phyloP scores from a whole-genome alignment of 2,113 vertebrate species.

The Cinclus mexicanus region DNA sequence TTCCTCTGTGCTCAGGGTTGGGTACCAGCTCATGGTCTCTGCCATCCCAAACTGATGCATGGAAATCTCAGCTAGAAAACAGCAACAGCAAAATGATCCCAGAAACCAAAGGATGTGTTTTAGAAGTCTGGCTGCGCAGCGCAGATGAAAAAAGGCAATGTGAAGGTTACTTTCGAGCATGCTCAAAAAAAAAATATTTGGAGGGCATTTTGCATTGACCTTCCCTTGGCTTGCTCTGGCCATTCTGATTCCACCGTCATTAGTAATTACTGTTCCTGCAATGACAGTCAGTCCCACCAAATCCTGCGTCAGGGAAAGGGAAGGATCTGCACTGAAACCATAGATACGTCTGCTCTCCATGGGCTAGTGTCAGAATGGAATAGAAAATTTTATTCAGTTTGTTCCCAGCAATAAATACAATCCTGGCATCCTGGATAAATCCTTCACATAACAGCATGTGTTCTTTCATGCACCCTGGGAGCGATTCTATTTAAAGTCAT shows the following conservation, averaged over 20 bases:
- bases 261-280: background rate
- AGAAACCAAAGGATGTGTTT: background rate
- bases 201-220: background rate
- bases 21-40: background rate
- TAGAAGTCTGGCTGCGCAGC: background rate
- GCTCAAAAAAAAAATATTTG: background rate
- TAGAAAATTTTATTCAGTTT: conserved; percentile 50
- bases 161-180: background rate
- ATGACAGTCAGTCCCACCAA: rapidly evolving
- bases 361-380: conserved; percentile 45
- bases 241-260: background rate
- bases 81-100: background rate
- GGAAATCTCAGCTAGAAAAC: background rate
- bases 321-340: background rate
- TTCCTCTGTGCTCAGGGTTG: rapidly evolving
- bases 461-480: conserved; percentile 56
- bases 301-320: background rate
- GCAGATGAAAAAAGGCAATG: background rate
- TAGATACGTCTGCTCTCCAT: background rate
- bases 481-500: conserved; percentile 49
- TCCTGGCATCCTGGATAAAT: conserved; percentile 49
- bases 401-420: conserved; percentile 60
- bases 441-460: conserved; percentile 41
- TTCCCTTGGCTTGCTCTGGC: background rate
- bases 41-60: background rate